These are phyloP conservation scores for Pantherophis vulpinus DNA, from an alignment of 2,797 vertebrate species.

Conservation along the genomic window DNA sequence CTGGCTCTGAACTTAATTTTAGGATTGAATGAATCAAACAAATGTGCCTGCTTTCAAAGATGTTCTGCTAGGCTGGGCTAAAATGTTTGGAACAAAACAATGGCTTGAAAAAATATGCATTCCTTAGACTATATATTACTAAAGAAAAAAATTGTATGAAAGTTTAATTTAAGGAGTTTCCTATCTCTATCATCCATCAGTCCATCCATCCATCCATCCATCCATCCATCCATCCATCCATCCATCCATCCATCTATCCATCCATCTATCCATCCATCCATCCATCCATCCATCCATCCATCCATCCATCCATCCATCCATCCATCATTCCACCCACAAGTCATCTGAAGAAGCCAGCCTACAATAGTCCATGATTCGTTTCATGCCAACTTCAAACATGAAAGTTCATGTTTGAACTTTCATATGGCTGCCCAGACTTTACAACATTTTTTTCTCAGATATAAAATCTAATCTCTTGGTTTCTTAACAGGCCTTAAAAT, in stretches of 20 bases:
- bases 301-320: too few species aligned
- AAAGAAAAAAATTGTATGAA: too few species aligned
- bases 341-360: too few species aligned
- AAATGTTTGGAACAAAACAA: not conserved
- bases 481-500: not conserved
- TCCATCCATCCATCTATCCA: too few species aligned
- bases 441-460: not conserved
- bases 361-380: not conserved
- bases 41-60: not conserved
- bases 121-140: not conserved
- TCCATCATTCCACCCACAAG: too few species aligned
- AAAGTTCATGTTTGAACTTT: not conserved
- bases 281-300: too few species aligned
- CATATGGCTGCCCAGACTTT: not conserved
- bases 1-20: not conserved
- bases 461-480: not conserved
- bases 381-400: not conserved
- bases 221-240: too few species aligned
- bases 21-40: not conserved
- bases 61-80: too few species aligned
- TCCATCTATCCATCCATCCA: too few species aligned
- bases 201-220: too few species aligned
- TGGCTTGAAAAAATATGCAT: not conserved
- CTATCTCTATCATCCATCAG: too few species aligned
- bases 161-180: not conserved